phyloP scores from a whole-genome alignment of 2,113 vertebrate species.

The Ibidorhyncha struthersii region DNA sequence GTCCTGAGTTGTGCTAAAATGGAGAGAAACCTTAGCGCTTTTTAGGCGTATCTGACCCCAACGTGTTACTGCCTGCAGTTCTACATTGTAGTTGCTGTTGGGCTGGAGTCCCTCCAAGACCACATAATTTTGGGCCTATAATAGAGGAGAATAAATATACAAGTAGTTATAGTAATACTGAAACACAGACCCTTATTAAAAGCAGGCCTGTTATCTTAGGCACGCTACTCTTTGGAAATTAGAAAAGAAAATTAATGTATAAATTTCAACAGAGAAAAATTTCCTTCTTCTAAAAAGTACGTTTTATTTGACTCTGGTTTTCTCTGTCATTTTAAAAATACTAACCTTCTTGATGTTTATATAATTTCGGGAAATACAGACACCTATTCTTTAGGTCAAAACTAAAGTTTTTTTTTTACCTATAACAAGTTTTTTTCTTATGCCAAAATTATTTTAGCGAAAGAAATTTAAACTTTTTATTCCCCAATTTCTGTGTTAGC shows the following conservation, averaged over 20 bases:
- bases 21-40: conserved; percentile 87
- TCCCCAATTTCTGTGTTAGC: not conserved
- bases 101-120: conserved; percentile 86
- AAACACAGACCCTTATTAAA: not conserved
- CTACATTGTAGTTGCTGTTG: conserved; percentile 86
- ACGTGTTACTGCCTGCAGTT: conserved; percentile 89
- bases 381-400: not conserved
- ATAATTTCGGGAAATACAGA: not conserved
- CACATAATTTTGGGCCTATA: conserved; percentile 84
- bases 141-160: not conserved
- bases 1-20: conserved; percentile 77
- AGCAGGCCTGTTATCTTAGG: conserved; percentile 16
- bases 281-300: not conserved
- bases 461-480: not conserved
- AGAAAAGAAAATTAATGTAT: not conserved
- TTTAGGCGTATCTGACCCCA: conserved; percentile 94
- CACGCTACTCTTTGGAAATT: not conserved
- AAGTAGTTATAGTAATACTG: not conserved
- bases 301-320: not conserved
- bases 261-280: not conserved
- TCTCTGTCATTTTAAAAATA: not conserved
- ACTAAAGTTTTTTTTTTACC: not conserved
- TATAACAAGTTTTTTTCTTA: not conserved
- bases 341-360: not conserved
- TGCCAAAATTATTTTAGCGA: not conserved